These are phyloP conservation scores for Chrysolina americana DNA, from an alignment of 2,888 invertebrate species.

Conservation along the genomic window DNA sequence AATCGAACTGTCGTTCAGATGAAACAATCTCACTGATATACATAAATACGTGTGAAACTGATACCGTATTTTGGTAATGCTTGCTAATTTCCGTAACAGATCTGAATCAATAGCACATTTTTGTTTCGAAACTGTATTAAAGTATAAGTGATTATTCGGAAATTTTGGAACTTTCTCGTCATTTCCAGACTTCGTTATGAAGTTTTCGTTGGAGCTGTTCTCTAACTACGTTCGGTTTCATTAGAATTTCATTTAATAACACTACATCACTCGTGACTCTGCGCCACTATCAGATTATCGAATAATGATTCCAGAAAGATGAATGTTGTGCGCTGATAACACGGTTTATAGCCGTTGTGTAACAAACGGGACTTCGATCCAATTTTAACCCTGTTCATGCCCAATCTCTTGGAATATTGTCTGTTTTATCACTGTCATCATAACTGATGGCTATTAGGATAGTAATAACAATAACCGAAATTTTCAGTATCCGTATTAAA, in stretches of 20 bases:
- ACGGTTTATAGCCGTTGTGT: constrained; percentile 30
- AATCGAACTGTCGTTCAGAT: no score
- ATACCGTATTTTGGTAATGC: background rate
- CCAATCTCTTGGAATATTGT: background rate
- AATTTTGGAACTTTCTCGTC: constrained; percentile 39
- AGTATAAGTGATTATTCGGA: constrained; percentile 42
- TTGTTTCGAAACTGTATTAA: constrained; percentile 38
- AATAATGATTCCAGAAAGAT: constrained; percentile 37
- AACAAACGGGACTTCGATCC: constrained; percentile 14
- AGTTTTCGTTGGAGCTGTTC: background rate
- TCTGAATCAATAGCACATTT: constrained; percentile 34
- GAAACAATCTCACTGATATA: no score
- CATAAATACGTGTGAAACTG: no score
- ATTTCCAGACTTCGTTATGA: constrained; percentile 28
- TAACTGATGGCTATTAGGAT: background rate
- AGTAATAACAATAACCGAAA: background rate
- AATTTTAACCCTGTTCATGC: background rate
- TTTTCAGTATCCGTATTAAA: no score
- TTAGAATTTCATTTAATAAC: constrained; percentile 8
- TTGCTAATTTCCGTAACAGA: constrained; percentile 24
- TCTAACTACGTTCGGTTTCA: background rate
- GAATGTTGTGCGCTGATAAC: constrained; percentile 36
- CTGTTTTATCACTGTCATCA: background rate
- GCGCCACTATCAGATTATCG: constrained; percentile 36
- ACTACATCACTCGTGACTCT: constrained; percentile 27